Percentiles rank a stretch among this genome's conserved stretches.
Conservation (phyloP, 2,797 vertebrate species). For the Halcyon badia region DNA sequence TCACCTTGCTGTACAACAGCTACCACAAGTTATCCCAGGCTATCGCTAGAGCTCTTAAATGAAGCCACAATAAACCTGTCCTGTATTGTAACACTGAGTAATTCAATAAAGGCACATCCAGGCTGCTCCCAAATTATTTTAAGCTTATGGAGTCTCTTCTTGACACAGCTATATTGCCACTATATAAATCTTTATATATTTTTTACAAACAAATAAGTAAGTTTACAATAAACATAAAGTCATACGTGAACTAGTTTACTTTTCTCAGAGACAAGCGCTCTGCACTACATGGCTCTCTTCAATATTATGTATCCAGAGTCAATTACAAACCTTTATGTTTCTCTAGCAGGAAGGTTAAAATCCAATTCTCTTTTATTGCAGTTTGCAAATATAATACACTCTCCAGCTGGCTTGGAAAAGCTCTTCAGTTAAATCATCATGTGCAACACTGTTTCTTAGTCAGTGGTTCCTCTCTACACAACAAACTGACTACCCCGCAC, state of each 20-base stretch:
- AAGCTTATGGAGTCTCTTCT: neutral
- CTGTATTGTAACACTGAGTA: neutral
- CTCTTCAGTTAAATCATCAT: constrained; percentile 43
- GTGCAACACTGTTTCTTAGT: neutral
- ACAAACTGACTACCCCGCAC: neutral
- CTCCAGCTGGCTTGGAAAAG: constrained; percentile 31
- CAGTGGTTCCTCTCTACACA: neutral
- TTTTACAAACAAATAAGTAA: neutral
- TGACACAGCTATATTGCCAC: neutral
- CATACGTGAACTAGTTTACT: neutral
- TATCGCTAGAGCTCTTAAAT: neutral
- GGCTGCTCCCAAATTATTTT: neutral
- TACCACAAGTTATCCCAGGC: neutral
- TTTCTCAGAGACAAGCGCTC: neutral
- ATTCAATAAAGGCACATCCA: neutral
- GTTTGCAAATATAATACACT: constrained; percentile 38
- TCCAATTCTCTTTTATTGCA: constrained; percentile 46
- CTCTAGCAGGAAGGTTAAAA: constrained; percentile 46
- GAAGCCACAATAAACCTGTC: neutral
- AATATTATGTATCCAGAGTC: neutral
- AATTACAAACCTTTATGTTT: constrained; percentile 34
- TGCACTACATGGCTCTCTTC: neutral
- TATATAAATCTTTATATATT: neutral
- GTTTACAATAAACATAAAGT: neutral
- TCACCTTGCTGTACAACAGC: neutral